A percentile compares a stretch with the other conserved stretches of the same genome.
Evolutionary conservation across 2,113 vertebrate genomes (phyloP).

Genomic region (Odobenus rosmarus): DNA sequence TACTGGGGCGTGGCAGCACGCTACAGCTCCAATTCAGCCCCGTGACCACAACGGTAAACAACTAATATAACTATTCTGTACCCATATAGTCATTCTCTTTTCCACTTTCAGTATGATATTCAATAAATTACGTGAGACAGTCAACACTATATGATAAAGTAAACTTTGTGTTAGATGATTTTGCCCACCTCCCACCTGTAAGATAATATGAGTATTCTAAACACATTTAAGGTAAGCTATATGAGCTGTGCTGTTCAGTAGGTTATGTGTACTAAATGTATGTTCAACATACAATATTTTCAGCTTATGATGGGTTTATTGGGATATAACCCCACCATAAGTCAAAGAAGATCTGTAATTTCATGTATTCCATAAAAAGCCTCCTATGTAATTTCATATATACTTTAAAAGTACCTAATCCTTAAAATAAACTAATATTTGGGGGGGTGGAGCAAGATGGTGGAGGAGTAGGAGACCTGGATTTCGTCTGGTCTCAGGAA

Average conservation of each 20-base stretch:
- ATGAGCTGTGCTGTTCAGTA: neutral
- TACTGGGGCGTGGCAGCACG: neutral
- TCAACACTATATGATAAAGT: neutral
- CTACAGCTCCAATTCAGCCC: neutral
- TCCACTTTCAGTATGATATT: neutral
- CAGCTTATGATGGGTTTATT: neutral
- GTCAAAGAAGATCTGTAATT: neutral
- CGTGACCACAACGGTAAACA: neutral
- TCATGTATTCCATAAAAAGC: neutral
- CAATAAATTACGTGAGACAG: neutral
- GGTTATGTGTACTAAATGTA: neutral
- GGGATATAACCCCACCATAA: neutral
- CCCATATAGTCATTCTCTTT: neutral
- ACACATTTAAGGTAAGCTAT: neutral
- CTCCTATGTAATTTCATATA: neutral
- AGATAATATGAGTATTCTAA: neutral
- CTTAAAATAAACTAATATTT: slow-evolving; percentile 27
- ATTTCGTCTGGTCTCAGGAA: too few relatives aligned
- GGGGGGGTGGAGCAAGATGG: too few relatives aligned
- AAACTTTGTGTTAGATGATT: neutral
- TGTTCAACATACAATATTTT: neutral
- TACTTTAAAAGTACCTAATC: neutral
- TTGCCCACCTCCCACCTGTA: neutral
- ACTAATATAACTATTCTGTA: neutral
- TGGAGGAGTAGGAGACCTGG: too few relatives aligned